Base-by-base conservation (phyloP, 2,888 invertebrate species). In the Agonopterix alstromeriana region DNA sequence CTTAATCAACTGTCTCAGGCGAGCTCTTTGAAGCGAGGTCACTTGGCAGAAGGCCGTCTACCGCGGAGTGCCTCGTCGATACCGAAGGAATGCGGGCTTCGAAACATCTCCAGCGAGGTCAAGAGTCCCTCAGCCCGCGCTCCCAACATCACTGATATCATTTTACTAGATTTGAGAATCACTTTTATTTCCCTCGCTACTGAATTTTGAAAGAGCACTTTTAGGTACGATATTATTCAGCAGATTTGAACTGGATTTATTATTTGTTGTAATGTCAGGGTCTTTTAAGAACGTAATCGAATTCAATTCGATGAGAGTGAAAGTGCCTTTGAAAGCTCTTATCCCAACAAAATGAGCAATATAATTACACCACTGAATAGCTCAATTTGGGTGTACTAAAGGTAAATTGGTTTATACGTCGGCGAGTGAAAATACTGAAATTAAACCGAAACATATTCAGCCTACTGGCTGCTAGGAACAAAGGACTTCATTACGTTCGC, bases 401-500 rank as follows among this genome's bases (percentile, higher is more conserved):
- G 27, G 27, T 27, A 7, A 27, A 27, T 27, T 27, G 27, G 27
- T 27, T 27, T 27, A 27, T 27, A 27, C 27, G 27, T 27, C 27
- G 3, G 5, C 38, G 38, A 38, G 38, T 38, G 38, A 9, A 9
- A 38, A n/a, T n/a, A 38, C 38, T 42, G 10, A 10, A 48, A 53
- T 58, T 51, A 54, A 56, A 62, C 61, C 63, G 57, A 43, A 47
- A 47, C 48, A 52, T 35, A 45, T 48, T 36, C 48, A 27, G 43
- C 47, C 51, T 55, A 52, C 54, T 53, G 65, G 70, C 10, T 27
- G 27, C 27, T 27, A 27, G 5, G 27, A 27, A 77, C 67, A 73
- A 75, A 73, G 66, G 66, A 73, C 67, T 74, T 77, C 72, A 80
- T 78, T 73, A 75, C 69, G 67, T 58, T 61, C 62, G 64, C 66